These are phyloP conservation scores for Rhyacophila evoluta DNA, from an alignment of 2,888 invertebrate species.

Conservation along the genomic window DNA sequence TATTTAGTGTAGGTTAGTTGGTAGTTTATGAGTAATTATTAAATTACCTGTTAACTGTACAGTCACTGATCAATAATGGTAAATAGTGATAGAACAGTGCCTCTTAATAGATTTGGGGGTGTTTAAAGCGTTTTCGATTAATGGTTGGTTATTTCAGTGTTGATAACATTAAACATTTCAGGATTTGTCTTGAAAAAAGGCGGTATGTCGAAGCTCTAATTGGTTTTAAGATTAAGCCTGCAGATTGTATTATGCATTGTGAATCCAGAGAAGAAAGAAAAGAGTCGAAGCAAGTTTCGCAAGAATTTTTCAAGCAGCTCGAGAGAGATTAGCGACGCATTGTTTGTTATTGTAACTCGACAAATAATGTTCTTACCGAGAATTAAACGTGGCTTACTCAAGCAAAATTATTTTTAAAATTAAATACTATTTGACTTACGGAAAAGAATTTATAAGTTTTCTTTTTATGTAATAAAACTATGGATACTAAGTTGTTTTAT, in stretches of 20 bases:
- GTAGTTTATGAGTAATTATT: no score
- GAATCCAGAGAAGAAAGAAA: constrained; percentile 10
- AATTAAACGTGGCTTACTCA: not conserved
- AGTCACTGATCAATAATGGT: no score
- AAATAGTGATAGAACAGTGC: no score
- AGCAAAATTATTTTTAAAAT: not conserved
- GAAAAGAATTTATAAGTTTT: no score
- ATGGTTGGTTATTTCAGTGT: not conserved
- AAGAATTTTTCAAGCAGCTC: constrained; percentile 1
- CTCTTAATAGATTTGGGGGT: no score
- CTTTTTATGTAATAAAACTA: no score
- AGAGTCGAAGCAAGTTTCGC: not conserved
- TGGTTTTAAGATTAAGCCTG: constrained; percentile 45
- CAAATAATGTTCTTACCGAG: constrained; percentile 17
- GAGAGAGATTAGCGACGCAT: constrained; percentile 12
- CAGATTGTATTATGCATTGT: constrained; percentile 34
- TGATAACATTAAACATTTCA: not conserved
- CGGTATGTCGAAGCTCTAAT: constrained; percentile 35
- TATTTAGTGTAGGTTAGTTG: no score
- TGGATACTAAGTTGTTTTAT: no score
- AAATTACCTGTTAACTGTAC: no score
- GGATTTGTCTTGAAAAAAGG: constrained; percentile 8
- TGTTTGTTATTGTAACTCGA: constrained; percentile 22
- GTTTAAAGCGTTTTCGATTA: not conserved
- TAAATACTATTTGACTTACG: not conserved